phyloP scores from a whole-genome alignment of 2,888 invertebrate species.

The Azorinus chamasolen region DNA sequence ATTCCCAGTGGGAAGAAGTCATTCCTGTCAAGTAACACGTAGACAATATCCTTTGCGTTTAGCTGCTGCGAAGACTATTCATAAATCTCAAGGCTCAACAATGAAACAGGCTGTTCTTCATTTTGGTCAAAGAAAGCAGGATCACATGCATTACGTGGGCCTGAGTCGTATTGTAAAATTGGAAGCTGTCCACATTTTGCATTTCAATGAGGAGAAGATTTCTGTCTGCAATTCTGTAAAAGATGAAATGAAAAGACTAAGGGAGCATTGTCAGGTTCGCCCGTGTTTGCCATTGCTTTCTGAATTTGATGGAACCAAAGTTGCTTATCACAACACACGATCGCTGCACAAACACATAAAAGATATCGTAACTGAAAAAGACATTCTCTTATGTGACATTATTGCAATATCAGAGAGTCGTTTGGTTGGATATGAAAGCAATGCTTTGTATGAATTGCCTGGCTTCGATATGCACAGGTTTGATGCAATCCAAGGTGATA shows the following conservation, averaged over 20 bases:
- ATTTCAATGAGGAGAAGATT: constrained; percentile 41
- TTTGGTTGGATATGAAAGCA: no score
- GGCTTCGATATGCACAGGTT: no score
- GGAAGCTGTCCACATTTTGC: constrained; percentile 28
- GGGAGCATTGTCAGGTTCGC: constrained; percentile 1
- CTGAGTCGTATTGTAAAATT: constrained; percentile 52
- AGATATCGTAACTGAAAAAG: no score
- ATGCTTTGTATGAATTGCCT: no score
- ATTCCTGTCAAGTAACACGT: constrained; percentile 4
- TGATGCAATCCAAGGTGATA: no score
- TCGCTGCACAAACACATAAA: no score
- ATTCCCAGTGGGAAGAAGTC: background rate
- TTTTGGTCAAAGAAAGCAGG: constrained; percentile 23
- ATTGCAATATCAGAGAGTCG: no score
- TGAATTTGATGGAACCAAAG: background rate
- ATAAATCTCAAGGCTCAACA: constrained; percentile 23
- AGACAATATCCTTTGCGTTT: constrained; percentile 5
- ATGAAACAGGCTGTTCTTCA: constrained; percentile 4
- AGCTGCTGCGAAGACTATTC: constrained; percentile 16
- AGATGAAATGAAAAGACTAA: constrained; percentile 44
- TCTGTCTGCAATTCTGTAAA: constrained; percentile 20
- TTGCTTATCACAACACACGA: constrained; percentile 43
- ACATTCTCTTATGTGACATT: no score
- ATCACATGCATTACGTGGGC: constrained; percentile 33
- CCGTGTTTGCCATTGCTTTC: constrained; percentile 9